Evolutionary conservation across 2,888 invertebrate genomes (phyloP), one percentile per base, ranked within the genome.

Genomic region (Oscheius sp.): DNA sequence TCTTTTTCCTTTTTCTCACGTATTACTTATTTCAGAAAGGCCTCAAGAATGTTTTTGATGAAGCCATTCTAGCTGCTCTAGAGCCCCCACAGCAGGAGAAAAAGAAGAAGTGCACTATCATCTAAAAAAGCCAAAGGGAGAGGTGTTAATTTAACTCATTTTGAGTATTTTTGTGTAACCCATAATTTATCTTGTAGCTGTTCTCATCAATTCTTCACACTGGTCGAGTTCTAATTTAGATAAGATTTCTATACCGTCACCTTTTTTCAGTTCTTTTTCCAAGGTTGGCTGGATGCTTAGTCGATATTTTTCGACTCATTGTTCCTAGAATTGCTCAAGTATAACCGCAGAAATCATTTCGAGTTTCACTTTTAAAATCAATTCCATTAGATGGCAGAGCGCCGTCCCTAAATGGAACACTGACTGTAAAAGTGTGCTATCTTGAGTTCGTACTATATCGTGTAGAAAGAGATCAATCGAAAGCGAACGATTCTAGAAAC

Each of bases 61-160:
- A 98, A 90, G 97, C 98, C 77, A 98, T 98, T 88, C 92, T 96
- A 15, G 96, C 97, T 65, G 97, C 97, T 78, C 91, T 98, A 71
- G 95, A 95, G 89, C 97, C 98, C 76, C 93, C 94, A 86, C 92
- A 93, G 87, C 94, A 93, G 88, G 91, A 92, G 82, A 95, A 94
- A 89, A 92, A 91, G 83, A 92, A 92, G 89, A 92, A 91, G 89
- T 88, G 88, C 72, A 92, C 92, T 89, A 88, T 89, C 86, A 90
- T 95, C 68, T 88, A 84, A 71, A 37, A 20, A 17, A 20, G 5
- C 17, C n/a, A 53, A 53, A 2, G 29, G 20, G n/a, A n/a, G n/a
- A n/a, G n/a, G 31, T 4, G 29, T 25, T 33, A 8, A 12, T 33
- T 37, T 37, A 10, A 25, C 48, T 48, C 48, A 48, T 12, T 17